Base-by-base conservation (phyloP, 2,113 vertebrate genomes). In the Lucifuga dentata region DNA sequence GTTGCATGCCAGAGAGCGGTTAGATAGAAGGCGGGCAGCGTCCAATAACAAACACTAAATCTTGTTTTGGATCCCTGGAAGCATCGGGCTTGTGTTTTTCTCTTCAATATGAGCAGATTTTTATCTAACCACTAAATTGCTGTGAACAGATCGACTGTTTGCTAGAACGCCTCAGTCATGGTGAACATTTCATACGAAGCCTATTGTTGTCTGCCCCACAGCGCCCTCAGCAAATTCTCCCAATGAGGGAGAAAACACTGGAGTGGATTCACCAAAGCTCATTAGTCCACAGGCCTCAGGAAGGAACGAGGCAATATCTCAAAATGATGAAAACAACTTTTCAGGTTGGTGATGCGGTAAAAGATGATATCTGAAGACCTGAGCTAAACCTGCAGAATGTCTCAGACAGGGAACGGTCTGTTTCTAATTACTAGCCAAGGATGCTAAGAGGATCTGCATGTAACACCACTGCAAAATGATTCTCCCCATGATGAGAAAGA, bases 171-270 rank as follows among this genome's bases (percentile, higher is more conserved):
- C 60, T 59, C 36, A 36, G 78, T 78, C 82, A 68, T 74, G 48
- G 79, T 66, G 82, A 83, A 88, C 80, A 76, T 84, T 87, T 90
- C 74, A 87, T 76, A 87, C 69, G 52, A 83, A 88, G 72, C 61
- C 79, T 65, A 82, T 88, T 89, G 88, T 87, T 83, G 77, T 80
- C 82, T 60, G 51, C 44, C 71, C 79, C 79, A 82, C 58, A 72
- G 76, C 46, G 84, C 78, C 79, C 81, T 66, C 78, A 73, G 63
- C 48, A 79, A 79, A 84, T 68, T 57, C n/a, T 66, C 78, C 75
- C 64, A 57, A 75, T 74, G 76, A 79, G 71, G 66, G 73, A 71
- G 73, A 76, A 83, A 80, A 76, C 78, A 68, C 77, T 49, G 35
- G 57, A 80, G 50, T 71, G 67, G 64, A 82, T 85, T 84, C 72